Percentiles rank a stretch among this genome's conserved stretches.
These are phyloP conservation scores for Cryptocephalus moraei DNA, from an alignment of 2,888 invertebrate genomes.

Conservation along the genomic window DNA sequence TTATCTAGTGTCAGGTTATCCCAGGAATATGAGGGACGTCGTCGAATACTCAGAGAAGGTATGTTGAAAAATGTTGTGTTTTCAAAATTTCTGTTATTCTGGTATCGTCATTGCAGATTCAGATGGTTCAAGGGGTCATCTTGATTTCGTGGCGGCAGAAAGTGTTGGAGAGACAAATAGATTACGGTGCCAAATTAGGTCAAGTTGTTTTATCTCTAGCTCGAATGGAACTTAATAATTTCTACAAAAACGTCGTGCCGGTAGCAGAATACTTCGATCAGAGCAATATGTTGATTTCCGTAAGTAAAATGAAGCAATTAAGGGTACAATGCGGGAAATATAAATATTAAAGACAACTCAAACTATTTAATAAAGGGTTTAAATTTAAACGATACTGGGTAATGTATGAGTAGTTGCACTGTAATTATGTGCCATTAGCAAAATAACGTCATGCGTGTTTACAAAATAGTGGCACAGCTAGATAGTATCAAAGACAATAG, in stretches of 20 bases:
- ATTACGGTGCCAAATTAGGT: slow-evolving; percentile 80
- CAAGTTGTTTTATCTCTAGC: slow-evolving; percentile 76
- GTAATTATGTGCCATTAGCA: too few species aligned
- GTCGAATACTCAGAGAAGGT: slow-evolving; percentile 89
- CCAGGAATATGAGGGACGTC: slow-evolving; percentile 83
- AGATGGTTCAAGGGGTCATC: slow-evolving; percentile 77
- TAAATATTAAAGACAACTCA: not conserved
- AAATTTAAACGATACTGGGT: too few species aligned
- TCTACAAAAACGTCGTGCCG: slow-evolving; percentile 81
- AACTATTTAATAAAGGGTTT: too few species aligned
- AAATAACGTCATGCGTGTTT: too few species aligned
- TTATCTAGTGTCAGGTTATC: slow-evolving; percentile 82
- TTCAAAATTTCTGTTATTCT: too few species aligned
- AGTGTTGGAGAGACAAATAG: slow-evolving; percentile 78
- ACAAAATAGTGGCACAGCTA: too few species aligned
- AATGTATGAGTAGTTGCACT: too few species aligned
- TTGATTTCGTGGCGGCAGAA: slow-evolving; percentile 81
- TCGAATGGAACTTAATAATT: slow-evolving; percentile 80
- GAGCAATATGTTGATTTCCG: slow-evolving; percentile 65
- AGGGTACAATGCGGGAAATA: too few species aligned
- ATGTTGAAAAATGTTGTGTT: slow-evolving; percentile 13
- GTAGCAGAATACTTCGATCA: slow-evolving; percentile 88
- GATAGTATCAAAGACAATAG: too few species aligned
- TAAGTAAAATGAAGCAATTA: slow-evolving; percentile 37
- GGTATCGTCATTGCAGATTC: slow-evolving; percentile 52